Conservation (phyloP, 2,888 invertebrate species). For the Rhamnusium bicolor region DNA sequence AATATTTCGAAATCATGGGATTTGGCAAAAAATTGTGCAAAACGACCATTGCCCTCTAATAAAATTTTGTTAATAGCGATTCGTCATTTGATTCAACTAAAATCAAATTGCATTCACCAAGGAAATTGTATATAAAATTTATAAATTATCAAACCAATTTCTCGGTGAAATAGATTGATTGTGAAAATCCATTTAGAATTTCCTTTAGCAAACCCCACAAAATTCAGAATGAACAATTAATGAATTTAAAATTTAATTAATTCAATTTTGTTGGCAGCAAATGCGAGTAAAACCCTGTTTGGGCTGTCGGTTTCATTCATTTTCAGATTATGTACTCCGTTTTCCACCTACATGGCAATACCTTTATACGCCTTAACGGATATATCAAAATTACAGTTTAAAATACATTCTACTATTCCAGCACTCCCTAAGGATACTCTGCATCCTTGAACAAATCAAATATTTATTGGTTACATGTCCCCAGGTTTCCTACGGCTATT, state of each 20-base stretch:
- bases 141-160: background rate
- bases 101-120: too few species aligned
- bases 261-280: background rate
- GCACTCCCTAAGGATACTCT: background rate
- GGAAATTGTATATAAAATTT: background rate
- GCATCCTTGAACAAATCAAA: conserved; percentile 7
- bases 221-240: background rate
- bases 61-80: too few species aligned
- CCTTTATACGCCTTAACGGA: background rate
- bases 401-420: background rate
- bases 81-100: too few species aligned
- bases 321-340: background rate
- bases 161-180: background rate
- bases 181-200: background rate
- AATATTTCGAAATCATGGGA: too few species aligned
- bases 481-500: background rate
- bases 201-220: background rate
- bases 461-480: conserved; percentile 11
- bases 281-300: background rate
- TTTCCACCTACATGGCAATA: background rate
- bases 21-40: too few species aligned
- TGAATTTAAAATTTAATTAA: background rate
- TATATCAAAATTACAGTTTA: conserved; percentile 1
- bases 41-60: too few species aligned
- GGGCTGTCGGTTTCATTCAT: background rate